Conservation (phyloP, 2,113 vertebrate species). For the Octodon degus region DNA sequence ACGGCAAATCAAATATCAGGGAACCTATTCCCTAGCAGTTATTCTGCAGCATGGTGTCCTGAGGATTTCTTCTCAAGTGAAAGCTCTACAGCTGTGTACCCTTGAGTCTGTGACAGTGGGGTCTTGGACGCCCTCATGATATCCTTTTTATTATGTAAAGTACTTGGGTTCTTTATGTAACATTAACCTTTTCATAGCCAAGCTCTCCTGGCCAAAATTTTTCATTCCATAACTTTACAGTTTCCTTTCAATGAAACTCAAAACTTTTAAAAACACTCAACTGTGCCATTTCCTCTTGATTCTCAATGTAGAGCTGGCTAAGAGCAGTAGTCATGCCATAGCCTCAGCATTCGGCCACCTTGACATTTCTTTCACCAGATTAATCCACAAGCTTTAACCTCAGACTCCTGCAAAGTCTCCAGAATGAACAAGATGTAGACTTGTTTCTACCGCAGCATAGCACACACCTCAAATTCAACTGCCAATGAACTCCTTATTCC, state of each 20-base stretch:
- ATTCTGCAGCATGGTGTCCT: background rate
- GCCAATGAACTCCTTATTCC: background rate
- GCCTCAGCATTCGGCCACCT: background rate
- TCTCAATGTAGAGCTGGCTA: background rate
- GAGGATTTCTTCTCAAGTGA: background rate
- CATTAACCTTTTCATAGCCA: background rate
- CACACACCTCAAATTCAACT: background rate
- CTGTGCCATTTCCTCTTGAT: background rate
- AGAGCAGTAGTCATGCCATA: background rate
- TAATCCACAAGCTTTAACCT: background rate
- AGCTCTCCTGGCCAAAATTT: background rate
- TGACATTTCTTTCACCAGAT: background rate
- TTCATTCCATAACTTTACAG: background rate
- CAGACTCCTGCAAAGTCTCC: background rate
- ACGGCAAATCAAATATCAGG: background rate
- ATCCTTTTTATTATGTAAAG: background rate
- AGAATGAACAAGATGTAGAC: background rate
- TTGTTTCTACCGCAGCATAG: background rate
- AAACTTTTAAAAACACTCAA: background rate
- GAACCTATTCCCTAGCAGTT: background rate
- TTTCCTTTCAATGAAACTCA: background rate
- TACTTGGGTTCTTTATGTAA: background rate
- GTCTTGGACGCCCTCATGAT: background rate
- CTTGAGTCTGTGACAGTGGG: background rate
- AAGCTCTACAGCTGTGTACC: background rate